Conservation (phyloP, 2,797 vertebrate species). For the Chiloscyllium punctatum region DNA sequence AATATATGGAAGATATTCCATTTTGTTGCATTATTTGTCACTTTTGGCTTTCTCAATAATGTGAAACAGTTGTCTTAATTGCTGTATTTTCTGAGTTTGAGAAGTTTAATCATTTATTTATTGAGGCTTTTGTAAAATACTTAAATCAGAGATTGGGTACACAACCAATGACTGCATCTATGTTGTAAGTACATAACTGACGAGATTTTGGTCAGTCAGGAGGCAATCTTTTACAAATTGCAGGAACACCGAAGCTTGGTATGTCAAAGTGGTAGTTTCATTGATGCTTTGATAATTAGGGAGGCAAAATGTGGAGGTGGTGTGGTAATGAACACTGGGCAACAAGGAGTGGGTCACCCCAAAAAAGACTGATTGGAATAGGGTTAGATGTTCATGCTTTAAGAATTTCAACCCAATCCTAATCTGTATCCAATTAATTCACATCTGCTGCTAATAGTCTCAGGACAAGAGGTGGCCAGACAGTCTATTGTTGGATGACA, state of each 20-base stretch:
- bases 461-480: not conserved
- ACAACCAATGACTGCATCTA: not conserved
- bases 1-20: not conserved
- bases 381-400: not conserved
- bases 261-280: not conserved
- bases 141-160: not conserved
- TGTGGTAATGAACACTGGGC: not conserved
- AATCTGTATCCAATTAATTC: too few relatives aligned
- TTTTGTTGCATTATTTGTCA: not conserved
- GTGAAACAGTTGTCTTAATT: not conserved
- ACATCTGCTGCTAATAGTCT: not conserved
- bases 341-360: not conserved
- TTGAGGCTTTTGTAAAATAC: not conserved
- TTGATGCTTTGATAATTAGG: not conserved
- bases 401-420: not conserved
- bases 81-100: not conserved
- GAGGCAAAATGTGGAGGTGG: not conserved
- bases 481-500: not conserved
- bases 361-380: not conserved
- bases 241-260: not conserved
- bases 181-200: not conserved
- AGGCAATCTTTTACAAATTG: not conserved
- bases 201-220: not conserved
- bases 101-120: not conserved
- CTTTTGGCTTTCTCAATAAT: not conserved